These are phyloP conservation scores for Carettochelys insculpta DNA, from an alignment of 2,113 vertebrate genomes.

Conservation along the genomic window DNA sequence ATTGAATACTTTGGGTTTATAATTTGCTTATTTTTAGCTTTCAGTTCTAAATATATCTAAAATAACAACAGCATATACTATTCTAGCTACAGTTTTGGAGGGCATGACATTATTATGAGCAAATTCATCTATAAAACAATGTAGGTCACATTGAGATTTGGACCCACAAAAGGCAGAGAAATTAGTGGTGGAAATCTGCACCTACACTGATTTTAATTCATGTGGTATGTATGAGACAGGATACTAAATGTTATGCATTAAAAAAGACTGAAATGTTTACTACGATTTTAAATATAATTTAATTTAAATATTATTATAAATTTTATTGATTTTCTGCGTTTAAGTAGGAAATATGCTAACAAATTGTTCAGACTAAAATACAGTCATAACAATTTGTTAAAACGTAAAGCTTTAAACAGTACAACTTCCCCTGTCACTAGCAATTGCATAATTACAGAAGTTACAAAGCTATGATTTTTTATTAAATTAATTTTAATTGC, in stretches of 20 bases:
- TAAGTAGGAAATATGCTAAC: neutral
- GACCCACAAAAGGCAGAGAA: neutral
- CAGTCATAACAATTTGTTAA: neutral
- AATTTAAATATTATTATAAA: neutral
- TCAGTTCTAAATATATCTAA: neutral
- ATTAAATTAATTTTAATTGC: neutral
- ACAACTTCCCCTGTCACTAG: neutral
- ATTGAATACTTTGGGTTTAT: constrained; percentile 4
- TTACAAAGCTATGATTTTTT: neutral
- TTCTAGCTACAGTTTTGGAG: neutral
- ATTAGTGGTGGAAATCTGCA: neutral
- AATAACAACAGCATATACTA: neutral
- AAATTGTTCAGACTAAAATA: neutral
- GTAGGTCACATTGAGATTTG: neutral
- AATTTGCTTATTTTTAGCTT: constrained; percentile 34
- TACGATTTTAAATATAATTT: neutral
- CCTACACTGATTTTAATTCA: neutral
- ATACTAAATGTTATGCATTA: neutral
- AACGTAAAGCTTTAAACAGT: neutral
- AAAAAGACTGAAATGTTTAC: neutral
- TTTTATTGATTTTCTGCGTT: neutral
- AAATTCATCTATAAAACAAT: neutral
- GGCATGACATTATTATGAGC: neutral
- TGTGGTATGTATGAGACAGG: neutral
- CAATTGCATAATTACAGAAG: neutral